These are phyloP conservation scores for Procavia capensis DNA, from an alignment of 2,113 vertebrate species.

Conservation along the genomic window DNA sequence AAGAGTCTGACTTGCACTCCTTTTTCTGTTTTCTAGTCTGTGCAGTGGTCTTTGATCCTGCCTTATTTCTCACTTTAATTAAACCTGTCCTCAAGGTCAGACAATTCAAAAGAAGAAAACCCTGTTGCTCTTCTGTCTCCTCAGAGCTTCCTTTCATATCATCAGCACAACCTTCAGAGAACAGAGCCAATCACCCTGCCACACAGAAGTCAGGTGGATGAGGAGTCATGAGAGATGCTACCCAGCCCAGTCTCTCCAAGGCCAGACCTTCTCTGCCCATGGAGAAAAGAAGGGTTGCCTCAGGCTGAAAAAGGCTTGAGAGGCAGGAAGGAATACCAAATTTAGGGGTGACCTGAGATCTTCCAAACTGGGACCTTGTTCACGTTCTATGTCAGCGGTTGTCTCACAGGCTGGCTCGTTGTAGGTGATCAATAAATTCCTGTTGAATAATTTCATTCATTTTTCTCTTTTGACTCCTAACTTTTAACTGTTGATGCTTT, in stretches of 20 bases:
- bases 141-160: neutral
- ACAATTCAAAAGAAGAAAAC: neutral
- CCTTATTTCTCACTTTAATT: constrained; percentile 50
- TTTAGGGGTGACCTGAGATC: neutral
- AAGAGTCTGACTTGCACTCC: neutral
- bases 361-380: too few relatives aligned
- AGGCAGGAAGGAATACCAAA: neutral
- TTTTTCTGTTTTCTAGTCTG: neutral
- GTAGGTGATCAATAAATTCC: neutral
- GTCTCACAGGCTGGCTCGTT: neutral
- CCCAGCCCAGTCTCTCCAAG: neutral
- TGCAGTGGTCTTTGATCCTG: neutral
- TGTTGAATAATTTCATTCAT: neutral
- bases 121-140: neutral
- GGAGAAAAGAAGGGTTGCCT: neutral
- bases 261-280: neutral
- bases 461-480: neutral
- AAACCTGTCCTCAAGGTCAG: constrained; percentile 7
- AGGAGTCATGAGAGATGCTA: neutral
- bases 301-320: neutral
- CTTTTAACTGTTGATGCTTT: neutral
- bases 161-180: neutral
- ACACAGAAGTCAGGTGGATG: neutral
- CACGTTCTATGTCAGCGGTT: neutral
- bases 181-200: neutral